Evolutionary conservation across 2,797 vertebrate species (phyloP).

Genomic region (Merluccius polli): DNA sequence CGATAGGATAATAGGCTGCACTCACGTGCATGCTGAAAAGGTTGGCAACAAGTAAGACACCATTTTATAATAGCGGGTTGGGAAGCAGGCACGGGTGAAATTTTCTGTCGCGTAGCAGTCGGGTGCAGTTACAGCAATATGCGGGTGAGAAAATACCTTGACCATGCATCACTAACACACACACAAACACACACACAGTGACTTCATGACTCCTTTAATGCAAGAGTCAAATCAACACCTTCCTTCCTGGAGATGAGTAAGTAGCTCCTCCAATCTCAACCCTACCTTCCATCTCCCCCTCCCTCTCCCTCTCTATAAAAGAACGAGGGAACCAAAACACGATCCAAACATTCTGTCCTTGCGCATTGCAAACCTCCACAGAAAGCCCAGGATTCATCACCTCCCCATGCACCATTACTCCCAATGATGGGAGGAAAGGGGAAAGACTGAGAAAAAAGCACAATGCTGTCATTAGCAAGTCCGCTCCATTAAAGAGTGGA

Average conservation of each 20-base stretch:
- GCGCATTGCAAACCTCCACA: neutral
- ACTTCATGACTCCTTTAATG: neutral
- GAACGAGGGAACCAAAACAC: too few species aligned
- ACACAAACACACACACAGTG: neutral
- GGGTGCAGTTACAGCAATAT: too few species aligned
- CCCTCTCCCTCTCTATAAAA: neutral
- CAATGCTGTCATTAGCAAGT: slow-evolving; percentile 70
- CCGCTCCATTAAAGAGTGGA: slow-evolving; percentile 65
- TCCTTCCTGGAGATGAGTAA: neutral
- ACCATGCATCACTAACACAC: neutral
- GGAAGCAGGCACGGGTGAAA: too few species aligned
- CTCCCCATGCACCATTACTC: slow-evolving; percentile 70
- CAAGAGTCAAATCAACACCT: neutral
- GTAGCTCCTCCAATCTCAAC: neutral
- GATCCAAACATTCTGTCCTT: neutral
- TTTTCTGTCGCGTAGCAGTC: too few species aligned
- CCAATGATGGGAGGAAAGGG: slow-evolving; percentile 57
- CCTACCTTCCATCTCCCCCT: neutral
- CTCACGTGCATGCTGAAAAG: too few species aligned
- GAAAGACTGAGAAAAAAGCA: slow-evolving; percentile 39
- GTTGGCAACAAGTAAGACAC: too few species aligned
- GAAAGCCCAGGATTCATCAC: slow-evolving; percentile 60
- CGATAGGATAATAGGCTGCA: too few species aligned
- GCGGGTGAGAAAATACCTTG: too few species aligned
- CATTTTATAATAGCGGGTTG: too few species aligned